A percentile compares a stretch with the other conserved stretches of the same genome.
phyloP scores from a whole-genome alignment of 2,888 invertebrate species.

The Heliconius erato region DNA sequence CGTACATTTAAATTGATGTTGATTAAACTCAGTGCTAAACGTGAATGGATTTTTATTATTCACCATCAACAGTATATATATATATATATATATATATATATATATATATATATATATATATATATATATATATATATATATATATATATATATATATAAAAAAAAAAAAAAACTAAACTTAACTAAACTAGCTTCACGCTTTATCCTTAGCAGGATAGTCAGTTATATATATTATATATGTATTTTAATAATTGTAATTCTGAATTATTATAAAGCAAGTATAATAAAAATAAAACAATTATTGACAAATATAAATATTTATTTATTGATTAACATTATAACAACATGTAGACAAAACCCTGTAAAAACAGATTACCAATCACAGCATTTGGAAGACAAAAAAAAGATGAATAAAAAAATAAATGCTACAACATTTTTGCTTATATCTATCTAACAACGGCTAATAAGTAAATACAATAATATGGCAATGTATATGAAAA shows the following conservation, averaged over 20 bases:
- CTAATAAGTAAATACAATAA: slow-evolving; percentile 21
- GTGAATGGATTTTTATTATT: no score
- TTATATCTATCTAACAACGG: slow-evolving; percentile 52
- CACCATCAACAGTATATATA: no score
- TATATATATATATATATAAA: no score
- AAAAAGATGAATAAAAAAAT: slow-evolving; percentile 45
- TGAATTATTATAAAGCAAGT: neutral
- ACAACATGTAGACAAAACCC: slow-evolving; percentile 35
- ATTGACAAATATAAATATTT: slow-evolving; percentile 34
- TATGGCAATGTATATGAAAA: slow-evolving; percentile 38
- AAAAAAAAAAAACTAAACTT: no score
- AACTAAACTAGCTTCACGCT: no score
- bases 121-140: no score
- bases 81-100: no score
- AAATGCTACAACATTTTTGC: slow-evolving; percentile 53
- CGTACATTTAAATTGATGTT: no score
- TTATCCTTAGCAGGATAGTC: no score
- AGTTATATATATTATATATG: no score
- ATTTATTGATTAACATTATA: slow-evolving; percentile 29
- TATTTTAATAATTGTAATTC: neutral
- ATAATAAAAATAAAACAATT: slow-evolving; percentile 40
- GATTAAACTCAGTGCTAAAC: no score
- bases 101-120: no score
- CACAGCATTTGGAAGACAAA: slow-evolving; percentile 48
- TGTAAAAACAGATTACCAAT: slow-evolving; percentile 38